Base-by-base conservation (phyloP, 2,113 vertebrate genomes). In the Burhinus bistriatus region DNA sequence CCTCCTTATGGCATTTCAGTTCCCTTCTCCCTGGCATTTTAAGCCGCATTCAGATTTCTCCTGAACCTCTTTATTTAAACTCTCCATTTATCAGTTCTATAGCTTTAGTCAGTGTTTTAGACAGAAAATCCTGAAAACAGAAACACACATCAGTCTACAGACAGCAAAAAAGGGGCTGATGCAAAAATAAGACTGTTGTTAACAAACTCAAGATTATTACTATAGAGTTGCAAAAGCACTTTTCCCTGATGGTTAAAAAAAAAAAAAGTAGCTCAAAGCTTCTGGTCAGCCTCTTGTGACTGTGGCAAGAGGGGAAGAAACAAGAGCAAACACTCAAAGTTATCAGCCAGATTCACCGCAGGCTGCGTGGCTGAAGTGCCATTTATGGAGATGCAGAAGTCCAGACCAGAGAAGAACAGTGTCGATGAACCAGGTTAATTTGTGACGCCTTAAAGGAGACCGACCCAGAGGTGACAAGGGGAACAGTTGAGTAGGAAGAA, bases 401-500 rank as follows among this genome's bases (percentile, higher is more conserved):
- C 44, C 8, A 66, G 68, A 64, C 9, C 34, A 62, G 34, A 26
- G 42, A 52, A 55, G 2, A 64, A 26, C 44, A 38, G 15, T 4
- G 14, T 11, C 45, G 40, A 62, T 20, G 42, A 38, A 19, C 14
- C 34, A 42, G 23, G 42, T 51, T 69, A 20, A 49, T 59, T 15
- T 92, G 44, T 38, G 29, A 58, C 21, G 19, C 8, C 30, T 40
- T 42, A 21, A 55, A 83, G 51, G 32, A n/a, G 42, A 12, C 3
- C 0, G 0, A 32, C 9, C 22, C 68, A 57, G 38, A 73, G 27
- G 12, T 7, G 32, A 26, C 32, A 47, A 59, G 61, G 61, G 12
- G 29, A 77, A 23, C 1, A 2, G 19, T 1, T 54, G 58, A 38
- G 26, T 2, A 68, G 61, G 55, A 86, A 73, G 55, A 49, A 51